Conservation (phyloP, 2,888 invertebrate species). For the Rotaria macrura region DNA sequence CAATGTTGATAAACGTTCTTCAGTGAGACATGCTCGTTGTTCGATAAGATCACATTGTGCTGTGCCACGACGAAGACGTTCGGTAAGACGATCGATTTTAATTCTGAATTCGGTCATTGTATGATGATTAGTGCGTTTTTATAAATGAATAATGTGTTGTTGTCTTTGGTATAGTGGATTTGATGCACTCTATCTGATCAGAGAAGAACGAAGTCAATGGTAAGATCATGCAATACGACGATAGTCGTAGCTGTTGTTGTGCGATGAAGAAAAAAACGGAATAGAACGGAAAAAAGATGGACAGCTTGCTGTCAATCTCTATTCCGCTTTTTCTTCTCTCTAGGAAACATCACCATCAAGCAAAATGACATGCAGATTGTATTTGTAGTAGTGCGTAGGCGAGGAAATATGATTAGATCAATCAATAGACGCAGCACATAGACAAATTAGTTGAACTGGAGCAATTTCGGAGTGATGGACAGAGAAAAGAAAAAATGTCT, state of each 20-base stretch:
- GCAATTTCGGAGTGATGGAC: not conserved
- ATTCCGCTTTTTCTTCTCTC: not conserved
- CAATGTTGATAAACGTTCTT: not conserved
- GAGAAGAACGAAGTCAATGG: not conserved
- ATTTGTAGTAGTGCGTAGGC: not conserved
- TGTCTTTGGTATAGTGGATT: not conserved
- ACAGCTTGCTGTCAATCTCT: not conserved
- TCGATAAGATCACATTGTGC: not conserved
- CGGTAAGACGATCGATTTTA: not conserved
- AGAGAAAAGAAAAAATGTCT: not conserved
- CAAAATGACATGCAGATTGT: not conserved
- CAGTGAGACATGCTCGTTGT: not conserved
- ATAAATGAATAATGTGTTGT: not conserved
- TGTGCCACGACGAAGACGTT: not conserved
- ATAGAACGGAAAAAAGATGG: not conserved
- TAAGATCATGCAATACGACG: not conserved
- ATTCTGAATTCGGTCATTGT: not conserved
- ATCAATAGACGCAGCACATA: not conserved
- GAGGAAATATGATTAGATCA: not conserved
- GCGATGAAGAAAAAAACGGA: not conserved
- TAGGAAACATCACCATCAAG: not conserved
- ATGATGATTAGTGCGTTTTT: not conserved
- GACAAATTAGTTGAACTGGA: not conserved
- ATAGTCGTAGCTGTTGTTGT: not conserved
- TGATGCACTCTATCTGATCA: not conserved